phyloP scores from a whole-genome alignment of 2,888 invertebrate species.

The Pollenia amentaria region DNA sequence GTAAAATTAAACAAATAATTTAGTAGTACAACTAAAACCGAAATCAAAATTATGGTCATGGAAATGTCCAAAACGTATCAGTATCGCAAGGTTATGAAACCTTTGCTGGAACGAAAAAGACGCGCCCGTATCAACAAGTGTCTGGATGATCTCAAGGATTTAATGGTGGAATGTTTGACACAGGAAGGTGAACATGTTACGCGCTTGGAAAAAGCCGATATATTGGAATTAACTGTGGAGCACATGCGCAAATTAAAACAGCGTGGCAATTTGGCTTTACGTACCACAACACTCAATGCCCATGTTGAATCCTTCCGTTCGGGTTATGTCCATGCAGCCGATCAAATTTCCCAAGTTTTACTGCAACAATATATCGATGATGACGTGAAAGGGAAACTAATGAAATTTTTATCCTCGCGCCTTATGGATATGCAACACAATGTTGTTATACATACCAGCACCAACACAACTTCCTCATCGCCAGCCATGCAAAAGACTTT shows the following conservation, averaged over 20 bases:
- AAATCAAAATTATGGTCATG: slow-evolving; percentile 82
- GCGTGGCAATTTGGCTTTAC: slow-evolving; percentile 89
- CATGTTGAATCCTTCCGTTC: slow-evolving; percentile 93
- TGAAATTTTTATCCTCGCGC: slow-evolving; percentile 95
- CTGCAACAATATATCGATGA: slow-evolving; percentile 88
- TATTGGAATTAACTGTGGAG: slow-evolving; percentile 93
- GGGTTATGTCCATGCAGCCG: slow-evolving; percentile 95
- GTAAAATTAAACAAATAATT: slow-evolving; percentile 63
- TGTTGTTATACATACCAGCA: slow-evolving; percentile 47
- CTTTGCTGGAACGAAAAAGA: slow-evolving; percentile 94
- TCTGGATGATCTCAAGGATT: slow-evolving; percentile 94
- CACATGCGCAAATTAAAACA: slow-evolving; percentile 92
- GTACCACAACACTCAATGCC: slow-evolving; percentile 85
- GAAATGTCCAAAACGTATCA: slow-evolving; percentile 94
- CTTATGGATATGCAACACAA: slow-evolving; percentile 86
- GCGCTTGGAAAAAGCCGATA: slow-evolving; percentile 94
- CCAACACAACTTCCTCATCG: slow-evolving; percentile 6
- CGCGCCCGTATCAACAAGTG: slow-evolving; percentile 95
- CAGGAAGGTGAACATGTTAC: slow-evolving; percentile 95
- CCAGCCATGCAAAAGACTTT: slow-evolving; percentile 54
- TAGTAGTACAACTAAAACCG: neutral
- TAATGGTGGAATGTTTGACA: slow-evolving; percentile 89
- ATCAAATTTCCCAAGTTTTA: slow-evolving; percentile 94
- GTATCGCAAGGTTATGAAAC: slow-evolving; percentile 97
- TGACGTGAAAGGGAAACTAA: slow-evolving; percentile 87